Percentiles rank a stretch among this genome's conserved stretches.
Conservation (phyloP, 30 jellyfish, hydroid and myxozoan species). For the Hydractinia symbiolongicarpus region DNA sequence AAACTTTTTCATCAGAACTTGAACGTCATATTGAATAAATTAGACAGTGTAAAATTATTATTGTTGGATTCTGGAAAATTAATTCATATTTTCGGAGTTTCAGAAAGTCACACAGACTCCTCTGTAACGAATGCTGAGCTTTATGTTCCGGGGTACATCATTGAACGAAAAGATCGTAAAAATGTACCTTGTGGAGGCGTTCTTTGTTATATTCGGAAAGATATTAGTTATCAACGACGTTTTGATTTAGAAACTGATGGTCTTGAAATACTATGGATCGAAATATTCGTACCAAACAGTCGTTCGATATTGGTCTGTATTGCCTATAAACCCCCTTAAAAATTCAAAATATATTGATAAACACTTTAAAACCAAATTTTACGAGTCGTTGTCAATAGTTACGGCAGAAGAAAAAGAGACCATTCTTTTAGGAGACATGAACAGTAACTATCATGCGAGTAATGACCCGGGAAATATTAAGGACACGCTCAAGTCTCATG, state of each 20-base stretch:
- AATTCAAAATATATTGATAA: constrained; percentile 42
- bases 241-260: constrained; percentile 30
- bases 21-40: constrained; percentile 29
- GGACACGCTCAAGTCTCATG: no score
- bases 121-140: constrained; percentile 16
- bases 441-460: no score
- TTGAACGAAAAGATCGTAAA: constrained; percentile 40
- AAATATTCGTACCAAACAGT: constrained; percentile 36
- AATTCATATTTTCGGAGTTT: constrained; percentile 28
- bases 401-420: neutral
- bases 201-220: constrained; percentile 13
- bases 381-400: neutral
- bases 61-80: constrained; percentile 24
- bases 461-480: no score
- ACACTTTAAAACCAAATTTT: constrained; percentile 33
- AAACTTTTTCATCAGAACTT: constrained; percentile 43
- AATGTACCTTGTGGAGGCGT: constrained; percentile 31
- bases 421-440: neutral
- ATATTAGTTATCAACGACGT: constrained; percentile 30
- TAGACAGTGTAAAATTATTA: constrained; percentile 19
- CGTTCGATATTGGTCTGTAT: constrained; percentile 44
- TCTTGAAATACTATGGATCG: constrained; percentile 47
- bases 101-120: constrained; percentile 38
- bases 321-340: constrained; percentile 44
- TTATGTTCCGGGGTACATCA: constrained; percentile 30